Conservation (phyloP, 2,888 invertebrate species). For the Coelinius sp. region DNA sequence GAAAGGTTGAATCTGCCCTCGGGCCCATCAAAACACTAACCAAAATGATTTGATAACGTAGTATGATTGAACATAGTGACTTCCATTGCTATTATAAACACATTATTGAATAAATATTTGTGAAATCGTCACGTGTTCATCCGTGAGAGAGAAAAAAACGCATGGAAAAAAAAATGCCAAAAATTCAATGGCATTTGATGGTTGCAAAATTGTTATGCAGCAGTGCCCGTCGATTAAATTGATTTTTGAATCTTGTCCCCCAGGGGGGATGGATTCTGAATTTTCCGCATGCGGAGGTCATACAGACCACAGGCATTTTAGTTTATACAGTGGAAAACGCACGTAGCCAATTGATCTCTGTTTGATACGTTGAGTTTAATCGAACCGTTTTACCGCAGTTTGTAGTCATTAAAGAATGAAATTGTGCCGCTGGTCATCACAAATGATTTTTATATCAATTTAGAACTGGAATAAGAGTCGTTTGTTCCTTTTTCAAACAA, state of each 20-base stretch:
- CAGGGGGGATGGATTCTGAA: neutral
- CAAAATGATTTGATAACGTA: neutral
- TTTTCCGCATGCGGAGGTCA: constrained; percentile 5
- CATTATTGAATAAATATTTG: neutral
- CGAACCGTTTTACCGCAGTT: neutral
- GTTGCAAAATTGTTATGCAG: constrained; percentile 11
- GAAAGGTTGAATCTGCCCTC: neutral
- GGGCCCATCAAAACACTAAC: neutral
- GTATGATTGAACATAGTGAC: neutral
- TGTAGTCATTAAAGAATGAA: neutral
- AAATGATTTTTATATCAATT: neutral
- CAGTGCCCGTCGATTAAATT: neutral
- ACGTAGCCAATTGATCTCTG: constrained; percentile 9
- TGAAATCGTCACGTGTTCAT: neutral
- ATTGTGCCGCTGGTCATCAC: neutral
- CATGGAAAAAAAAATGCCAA: neutral
- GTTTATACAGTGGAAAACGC: neutral
- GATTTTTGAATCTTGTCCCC: neutral
- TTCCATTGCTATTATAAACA: neutral
- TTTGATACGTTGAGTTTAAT: neutral
- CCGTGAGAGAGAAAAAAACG: neutral
- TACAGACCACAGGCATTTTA: constrained; percentile 11
- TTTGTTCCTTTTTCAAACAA: no score
- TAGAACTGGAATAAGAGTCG: no score
- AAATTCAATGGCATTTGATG: constrained; percentile 6